These are phyloP conservation scores for Acipenser ruthenus DNA, from an alignment of 2,797 vertebrate species.

Conservation along the genomic window DNA sequence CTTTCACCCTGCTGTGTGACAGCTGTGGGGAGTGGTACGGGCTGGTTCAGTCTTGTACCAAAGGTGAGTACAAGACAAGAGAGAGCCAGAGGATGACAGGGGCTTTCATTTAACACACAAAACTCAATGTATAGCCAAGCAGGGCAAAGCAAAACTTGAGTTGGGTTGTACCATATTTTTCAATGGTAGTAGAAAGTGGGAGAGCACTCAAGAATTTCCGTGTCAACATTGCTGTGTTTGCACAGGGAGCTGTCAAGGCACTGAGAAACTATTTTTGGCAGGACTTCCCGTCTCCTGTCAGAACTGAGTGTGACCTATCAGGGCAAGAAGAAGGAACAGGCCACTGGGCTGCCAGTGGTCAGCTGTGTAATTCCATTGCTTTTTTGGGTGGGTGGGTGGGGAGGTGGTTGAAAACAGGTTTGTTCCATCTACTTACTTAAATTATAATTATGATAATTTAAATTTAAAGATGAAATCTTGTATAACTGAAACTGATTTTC, in stretches of 20 bases:
- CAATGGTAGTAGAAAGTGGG: conserved; percentile 8
- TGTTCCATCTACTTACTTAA: too few relatives aligned
- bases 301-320: not conserved
- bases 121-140: not conserved
- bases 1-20: conserved; percentile 84
- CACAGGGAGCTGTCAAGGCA: conserved; percentile 22
- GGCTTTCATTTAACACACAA: not conserved
- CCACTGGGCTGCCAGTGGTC: too few relatives aligned
- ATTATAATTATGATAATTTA: too few relatives aligned
- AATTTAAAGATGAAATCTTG: too few relatives aligned
- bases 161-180: not conserved
- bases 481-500: too few relatives aligned
- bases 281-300: conserved; percentile 29
- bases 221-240: conserved; percentile 28
- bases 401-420: too few relatives aligned
- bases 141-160: not conserved
- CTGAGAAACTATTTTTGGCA: conserved; percentile 34
- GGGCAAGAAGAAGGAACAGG: not conserved
- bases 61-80: conserved; percentile 58
- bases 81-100: not conserved
- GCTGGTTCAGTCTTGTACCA: conserved; percentile 77
- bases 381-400: too few relatives aligned
- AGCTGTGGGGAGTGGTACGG: conserved; percentile 94
- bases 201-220: conserved; percentile 31
- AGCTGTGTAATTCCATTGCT: too few relatives aligned